Base-by-base conservation (phyloP, 1,140 invertebrate species). In the Saxidomus purpurata region DNA sequence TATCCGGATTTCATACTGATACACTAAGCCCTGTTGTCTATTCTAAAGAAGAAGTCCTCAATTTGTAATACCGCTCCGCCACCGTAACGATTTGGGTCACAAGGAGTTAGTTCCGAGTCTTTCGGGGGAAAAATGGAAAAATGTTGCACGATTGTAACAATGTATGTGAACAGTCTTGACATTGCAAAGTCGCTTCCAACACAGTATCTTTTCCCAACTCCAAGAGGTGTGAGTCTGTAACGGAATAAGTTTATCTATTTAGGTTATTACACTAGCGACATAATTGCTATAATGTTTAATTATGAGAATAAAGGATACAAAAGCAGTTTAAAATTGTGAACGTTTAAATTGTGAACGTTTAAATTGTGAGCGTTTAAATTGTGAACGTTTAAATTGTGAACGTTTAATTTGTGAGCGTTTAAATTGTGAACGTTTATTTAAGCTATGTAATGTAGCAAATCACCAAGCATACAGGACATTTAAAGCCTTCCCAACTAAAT, bases 211-310 rank as follows among this genome's bases (percentile, higher is more conserved):
- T 34, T 31, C 13, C 86, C 86, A 61, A 88, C 31, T 34, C 86
- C 86, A 47, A 81, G 31, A 3, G 76, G 86, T 28, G 81, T 80
- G 4, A 88, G 40, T 19, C 86, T 88, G 86, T 52, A 88, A 88
- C 19, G 15, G 9, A 43, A n/a, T n/a, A n/a, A n/a, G n/a, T n/a
- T n/a, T n/a, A n/a, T n/a, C n/a, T n/a, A n/a, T n/a, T 52, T 52
- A 52, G 9, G 9, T 52, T 52, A 52, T 9, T 19, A 11, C 47
- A 19, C 9, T 52, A 52, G 47, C 47, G 47, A 52, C 9, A 52
- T 19, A n/a, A n/a, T n/a, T n/a, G n/a, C n/a, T n/a, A n/a, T 52
- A 52, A 52, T 11, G 47, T 52, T 11, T 52, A 52, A 52, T 9
- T 52, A 19, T 19, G 9, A 11, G 9, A 19, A 9, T 11, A 11